phyloP scores from a whole-genome alignment of 2,888 invertebrate species.

The Drosophila glabriapex region DNA sequence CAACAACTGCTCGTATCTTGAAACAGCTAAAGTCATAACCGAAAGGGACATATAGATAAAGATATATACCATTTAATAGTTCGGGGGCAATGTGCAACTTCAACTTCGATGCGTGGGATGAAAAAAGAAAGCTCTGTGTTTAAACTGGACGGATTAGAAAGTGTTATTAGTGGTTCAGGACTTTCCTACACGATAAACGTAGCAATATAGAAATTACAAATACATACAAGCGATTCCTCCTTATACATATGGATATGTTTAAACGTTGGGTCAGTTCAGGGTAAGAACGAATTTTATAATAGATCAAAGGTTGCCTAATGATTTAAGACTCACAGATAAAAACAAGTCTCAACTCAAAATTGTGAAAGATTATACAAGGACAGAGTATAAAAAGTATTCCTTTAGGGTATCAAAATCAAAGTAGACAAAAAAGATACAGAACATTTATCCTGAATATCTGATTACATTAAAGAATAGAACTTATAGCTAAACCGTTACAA shows the following conservation, averaged over 20 bases:
- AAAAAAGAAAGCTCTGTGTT: not conserved
- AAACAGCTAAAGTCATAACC: not conserved
- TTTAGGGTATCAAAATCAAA: not conserved
- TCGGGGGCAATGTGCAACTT: constrained; percentile 45
- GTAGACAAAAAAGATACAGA: not conserved
- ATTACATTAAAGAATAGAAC: not conserved
- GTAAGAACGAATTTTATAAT: not conserved
- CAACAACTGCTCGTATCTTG: constrained; percentile 26
- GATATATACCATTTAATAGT: not conserved
- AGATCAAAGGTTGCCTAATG: not conserved
- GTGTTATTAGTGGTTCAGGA: not conserved
- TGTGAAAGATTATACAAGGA: not conserved
- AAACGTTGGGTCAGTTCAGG: accelerated
- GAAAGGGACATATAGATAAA: not conserved
- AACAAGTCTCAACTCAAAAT: not conserved
- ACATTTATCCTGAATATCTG: not conserved
- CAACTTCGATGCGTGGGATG: constrained; percentile 38
- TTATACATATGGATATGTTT: not conserved
- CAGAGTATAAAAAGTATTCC: not conserved
- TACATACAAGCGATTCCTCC: not conserved
- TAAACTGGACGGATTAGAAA: constrained; percentile 12
- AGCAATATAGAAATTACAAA: not conserved
- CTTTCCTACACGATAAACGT: not conserved
- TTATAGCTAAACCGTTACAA: not conserved
- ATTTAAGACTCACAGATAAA: not conserved